Evolutionary conservation across 1,140 invertebrate species (phyloP).

Genomic region (Dendroctonus ponderosae): DNA sequence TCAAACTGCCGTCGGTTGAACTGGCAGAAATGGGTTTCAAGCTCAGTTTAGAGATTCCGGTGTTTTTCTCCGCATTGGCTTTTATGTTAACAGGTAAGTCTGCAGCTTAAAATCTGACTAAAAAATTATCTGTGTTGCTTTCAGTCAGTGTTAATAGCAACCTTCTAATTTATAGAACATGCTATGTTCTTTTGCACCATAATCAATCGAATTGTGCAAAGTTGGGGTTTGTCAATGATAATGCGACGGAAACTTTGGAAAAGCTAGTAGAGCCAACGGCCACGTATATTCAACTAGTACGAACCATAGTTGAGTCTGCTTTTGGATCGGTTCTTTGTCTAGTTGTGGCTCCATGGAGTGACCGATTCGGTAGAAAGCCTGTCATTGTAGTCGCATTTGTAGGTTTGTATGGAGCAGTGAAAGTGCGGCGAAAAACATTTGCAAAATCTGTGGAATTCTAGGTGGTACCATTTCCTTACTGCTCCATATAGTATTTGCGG

Average conservation of each 20-base stretch:
- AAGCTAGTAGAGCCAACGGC: constrained; percentile 62
- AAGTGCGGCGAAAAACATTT: not conserved
- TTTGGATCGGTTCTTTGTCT: constrained; percentile 62
- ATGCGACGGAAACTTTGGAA: constrained; percentile 57
- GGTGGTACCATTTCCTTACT: constrained; percentile 24
- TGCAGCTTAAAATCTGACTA: not conserved
- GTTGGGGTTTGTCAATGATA: constrained; percentile 54
- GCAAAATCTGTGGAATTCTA: constrained; percentile 20
- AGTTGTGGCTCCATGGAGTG: constrained; percentile 72
- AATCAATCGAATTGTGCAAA: constrained; percentile 55
- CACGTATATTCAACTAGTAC: constrained; percentile 58
- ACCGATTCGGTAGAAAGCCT: constrained; percentile 69
- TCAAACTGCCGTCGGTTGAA: too few relatives aligned
- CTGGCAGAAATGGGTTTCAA: not conserved
- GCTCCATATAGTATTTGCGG: constrained; percentile 27
- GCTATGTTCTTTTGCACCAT: constrained; percentile 52
- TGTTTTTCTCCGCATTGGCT: constrained; percentile 9
- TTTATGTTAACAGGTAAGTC: constrained; percentile 20
- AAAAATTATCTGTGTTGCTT: constrained; percentile 35
- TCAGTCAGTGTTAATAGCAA: constrained; percentile 56
- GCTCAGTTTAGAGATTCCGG: constrained; percentile 8
- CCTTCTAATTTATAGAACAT: constrained; percentile 57
- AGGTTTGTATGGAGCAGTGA: constrained; percentile 1
- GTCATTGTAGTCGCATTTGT: constrained; percentile 53
- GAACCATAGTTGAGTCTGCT: constrained; percentile 60